These are phyloP conservation scores for Rattus rattus DNA, from an alignment of 2,113 vertebrate species.

Conservation along the genomic window DNA sequence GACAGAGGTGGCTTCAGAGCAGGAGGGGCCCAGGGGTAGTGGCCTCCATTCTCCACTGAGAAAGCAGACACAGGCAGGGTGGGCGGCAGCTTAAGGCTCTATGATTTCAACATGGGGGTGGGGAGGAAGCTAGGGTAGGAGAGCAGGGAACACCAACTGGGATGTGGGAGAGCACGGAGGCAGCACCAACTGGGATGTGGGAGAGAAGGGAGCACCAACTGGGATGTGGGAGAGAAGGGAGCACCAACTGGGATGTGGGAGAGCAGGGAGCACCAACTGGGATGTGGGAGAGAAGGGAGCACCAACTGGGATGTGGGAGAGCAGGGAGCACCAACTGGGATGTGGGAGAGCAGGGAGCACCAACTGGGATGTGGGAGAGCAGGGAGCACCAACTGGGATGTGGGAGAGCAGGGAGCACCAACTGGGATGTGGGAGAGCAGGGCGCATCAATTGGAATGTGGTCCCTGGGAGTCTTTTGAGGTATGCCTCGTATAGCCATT, in stretches of 20 bases:
- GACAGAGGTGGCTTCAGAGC: background rate
- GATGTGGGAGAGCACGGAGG: background rate
- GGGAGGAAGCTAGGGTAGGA: background rate
- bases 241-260: too few relatives aligned
- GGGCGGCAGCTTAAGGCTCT: background rate
- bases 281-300: too few relatives aligned
- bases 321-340: too few relatives aligned
- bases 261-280: too few relatives aligned
- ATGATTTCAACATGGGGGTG: background rate
- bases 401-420: too few relatives aligned
- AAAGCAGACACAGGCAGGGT: rapidly evolving
- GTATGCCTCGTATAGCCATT: rapidly evolving
- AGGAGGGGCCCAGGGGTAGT: background rate
- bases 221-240: too few relatives aligned
- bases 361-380: too few relatives aligned
- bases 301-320: too few relatives aligned
- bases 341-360: too few relatives aligned
- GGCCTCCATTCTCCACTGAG: rapidly evolving
- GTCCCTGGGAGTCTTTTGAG: rapidly evolving
- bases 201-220: background rate
- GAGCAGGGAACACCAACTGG: background rate
- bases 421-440: background rate
- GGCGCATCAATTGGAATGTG: background rate
- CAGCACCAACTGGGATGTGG: too few relatives aligned
- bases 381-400: too few relatives aligned